Conservation (phyloP, 2,113 vertebrate species). For the Triplophysa dalaica region DNA sequence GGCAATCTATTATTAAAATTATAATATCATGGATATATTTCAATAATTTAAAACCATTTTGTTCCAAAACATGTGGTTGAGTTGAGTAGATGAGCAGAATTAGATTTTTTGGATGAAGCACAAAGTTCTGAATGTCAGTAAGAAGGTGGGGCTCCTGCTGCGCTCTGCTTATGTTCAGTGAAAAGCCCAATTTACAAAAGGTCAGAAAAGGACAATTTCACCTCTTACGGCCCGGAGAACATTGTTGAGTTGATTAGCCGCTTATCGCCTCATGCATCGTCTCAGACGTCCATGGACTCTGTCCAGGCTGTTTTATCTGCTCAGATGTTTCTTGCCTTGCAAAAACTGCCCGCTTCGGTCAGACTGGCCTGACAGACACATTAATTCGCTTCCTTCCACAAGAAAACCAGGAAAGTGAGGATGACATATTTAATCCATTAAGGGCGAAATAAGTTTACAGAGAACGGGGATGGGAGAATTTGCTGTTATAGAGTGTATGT, state of each 20-base stretch:
- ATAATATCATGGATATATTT: too few species aligned
- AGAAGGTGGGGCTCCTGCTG: background rate
- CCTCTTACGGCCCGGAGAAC: conserved; percentile 42
- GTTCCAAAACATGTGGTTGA: conserved; percentile 20
- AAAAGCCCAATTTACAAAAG: background rate
- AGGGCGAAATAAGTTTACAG: conserved; percentile 35
- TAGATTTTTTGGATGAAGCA: background rate
- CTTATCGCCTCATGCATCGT: conserved; percentile 43
- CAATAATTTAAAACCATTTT: too few species aligned
- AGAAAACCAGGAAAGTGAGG: conserved; percentile 8
- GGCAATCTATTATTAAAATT: too few species aligned
- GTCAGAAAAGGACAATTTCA: conserved; percentile 4
- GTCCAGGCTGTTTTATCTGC: conserved; percentile 50
- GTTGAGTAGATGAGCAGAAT: conserved; percentile 11
- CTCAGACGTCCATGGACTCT: conserved; percentile 32
- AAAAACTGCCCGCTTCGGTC: conserved; percentile 42
- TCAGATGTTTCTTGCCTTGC: conserved; percentile 48
- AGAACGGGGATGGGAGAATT: conserved; percentile 30
- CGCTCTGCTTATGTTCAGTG: conserved; percentile 21
- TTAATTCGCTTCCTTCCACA: background rate
- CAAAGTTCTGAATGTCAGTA: too few species aligned
- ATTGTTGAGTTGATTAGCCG: background rate
- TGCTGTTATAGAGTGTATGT: conserved; percentile 43
- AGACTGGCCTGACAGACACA: conserved; percentile 32
- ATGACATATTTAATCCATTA: conserved; percentile 42